Base-by-base conservation (phyloP, 2,888 invertebrate genomes). In the Prosopocoilus inquinatus region DNA sequence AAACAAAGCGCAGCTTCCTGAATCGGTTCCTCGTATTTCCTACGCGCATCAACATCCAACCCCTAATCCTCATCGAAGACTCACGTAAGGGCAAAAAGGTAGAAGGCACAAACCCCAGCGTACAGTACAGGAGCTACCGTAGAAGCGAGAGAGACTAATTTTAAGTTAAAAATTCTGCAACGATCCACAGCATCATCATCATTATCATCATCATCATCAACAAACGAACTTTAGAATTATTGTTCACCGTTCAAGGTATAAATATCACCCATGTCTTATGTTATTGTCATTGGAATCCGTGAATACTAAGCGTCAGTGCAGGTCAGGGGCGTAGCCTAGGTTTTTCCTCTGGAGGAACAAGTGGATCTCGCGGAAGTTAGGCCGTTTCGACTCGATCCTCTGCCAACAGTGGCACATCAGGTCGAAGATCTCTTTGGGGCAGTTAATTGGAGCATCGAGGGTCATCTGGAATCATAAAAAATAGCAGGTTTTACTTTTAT, bases 401-500 rank as follows among this genome's bases (percentile, higher is more conserved):
- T 90, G 88, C 92, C 92, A 93, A 73, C 92, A 93, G 72, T 93
- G 91, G 69, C 85, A 82, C 89, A 93, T 90, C 70, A 93, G 79
- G 75, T 91, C 91, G 77, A 87, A 91, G 68, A 93, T 89, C 77
- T 93, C 91, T 70, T 89, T 88, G 32, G 91, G 89, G 74, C 91
- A 91, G 77, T 88, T 87, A 68, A 85, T 81, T 56, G 91, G 91
- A 70, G 85, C 82, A 47, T 86, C 84, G 55, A 90, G 80, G 51
- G 84, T 71, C 67, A 80, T 75, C 82, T 82, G 69, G 41, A 63
- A 70, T 62, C 20, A 51, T 16, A 15, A 15, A 33, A 43, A 41
- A 13, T 41, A 41, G 1, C 20, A 20, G 20, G 4, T 20, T 20
- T 20, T 20, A 5, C 20, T 28, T 7, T 28, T 5, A 28, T 2